These are phyloP conservation scores for Orthonyx spaldingii DNA, from an alignment of 2,113 vertebrate genomes.

Conservation along the genomic window DNA sequence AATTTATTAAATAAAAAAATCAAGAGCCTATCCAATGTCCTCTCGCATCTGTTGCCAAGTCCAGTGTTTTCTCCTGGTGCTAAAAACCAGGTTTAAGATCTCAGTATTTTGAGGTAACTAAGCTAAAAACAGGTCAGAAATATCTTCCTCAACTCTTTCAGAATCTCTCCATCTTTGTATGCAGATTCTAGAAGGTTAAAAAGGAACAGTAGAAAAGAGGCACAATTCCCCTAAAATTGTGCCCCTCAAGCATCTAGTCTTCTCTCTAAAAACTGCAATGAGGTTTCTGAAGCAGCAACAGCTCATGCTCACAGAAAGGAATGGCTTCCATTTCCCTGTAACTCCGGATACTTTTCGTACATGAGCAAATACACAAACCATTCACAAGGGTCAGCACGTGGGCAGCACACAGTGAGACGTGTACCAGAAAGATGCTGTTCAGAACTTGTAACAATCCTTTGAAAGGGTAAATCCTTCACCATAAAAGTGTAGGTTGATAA, in stretches of 20 bases:
- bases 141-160: neutral
- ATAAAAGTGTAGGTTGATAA: neutral
- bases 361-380: fast-evolving
- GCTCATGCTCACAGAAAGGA: neutral
- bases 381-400: neutral
- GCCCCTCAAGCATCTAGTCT: neutral
- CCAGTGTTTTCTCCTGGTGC: neutral
- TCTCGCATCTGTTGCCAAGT: neutral
- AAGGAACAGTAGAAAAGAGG: neutral
- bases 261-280: neutral
- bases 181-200: neutral
- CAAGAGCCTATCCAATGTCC: neutral
- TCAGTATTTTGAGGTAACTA: neutral
- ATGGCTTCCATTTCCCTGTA: neutral
- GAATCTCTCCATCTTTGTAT: neutral
- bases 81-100: neutral
- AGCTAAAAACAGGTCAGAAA: neutral
- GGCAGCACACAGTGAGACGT: fast-evolving
- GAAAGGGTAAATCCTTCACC: neutral
- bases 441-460: neutral
- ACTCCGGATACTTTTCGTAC: neutral
- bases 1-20: neutral
- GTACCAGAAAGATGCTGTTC: neutral
- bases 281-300: neutral
- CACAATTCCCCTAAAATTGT: neutral